These are phyloP conservation scores for Malurus leucopterus DNA, from an alignment of 2,797 vertebrate species.

Conservation along the genomic window DNA sequence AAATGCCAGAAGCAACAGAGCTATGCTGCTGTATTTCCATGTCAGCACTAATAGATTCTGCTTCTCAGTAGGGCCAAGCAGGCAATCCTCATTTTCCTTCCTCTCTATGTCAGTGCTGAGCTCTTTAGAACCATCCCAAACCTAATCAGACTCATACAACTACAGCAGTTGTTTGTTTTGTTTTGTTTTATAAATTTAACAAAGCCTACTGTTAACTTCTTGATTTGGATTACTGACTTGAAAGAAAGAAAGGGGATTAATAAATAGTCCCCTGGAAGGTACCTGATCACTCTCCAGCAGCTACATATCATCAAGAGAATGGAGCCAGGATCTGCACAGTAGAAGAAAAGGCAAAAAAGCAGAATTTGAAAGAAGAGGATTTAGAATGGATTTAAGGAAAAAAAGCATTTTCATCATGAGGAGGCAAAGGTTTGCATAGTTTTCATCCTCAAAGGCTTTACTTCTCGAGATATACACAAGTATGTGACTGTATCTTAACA, in stretches of 20 bases:
- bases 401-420: neutral
- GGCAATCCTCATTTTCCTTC: neutral
- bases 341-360: neutral
- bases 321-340: neutral
- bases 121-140: neutral
- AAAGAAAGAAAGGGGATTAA: neutral
- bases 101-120: neutral
- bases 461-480: fast-evolving
- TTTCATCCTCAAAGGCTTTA: neutral
- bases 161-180: neutral
- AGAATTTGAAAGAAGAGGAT: neutral
- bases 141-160: neutral
- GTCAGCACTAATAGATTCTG: neutral
- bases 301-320: neutral
- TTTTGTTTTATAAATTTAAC: neutral
- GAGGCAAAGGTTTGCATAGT: neutral
- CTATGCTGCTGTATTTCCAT: neutral
- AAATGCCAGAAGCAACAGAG: neutral
- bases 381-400: neutral
- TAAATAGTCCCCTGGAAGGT: neutral
- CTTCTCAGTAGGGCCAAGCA: neutral
- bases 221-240: neutral
- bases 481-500: neutral
- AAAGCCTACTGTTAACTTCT: neutral
- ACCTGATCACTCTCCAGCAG: neutral